A percentile compares a stretch with the other conserved stretches of the same genome.
These are phyloP conservation scores for Cloeon dipterum DNA, from an alignment of 2,888 invertebrate species.

Conservation along the genomic window DNA sequence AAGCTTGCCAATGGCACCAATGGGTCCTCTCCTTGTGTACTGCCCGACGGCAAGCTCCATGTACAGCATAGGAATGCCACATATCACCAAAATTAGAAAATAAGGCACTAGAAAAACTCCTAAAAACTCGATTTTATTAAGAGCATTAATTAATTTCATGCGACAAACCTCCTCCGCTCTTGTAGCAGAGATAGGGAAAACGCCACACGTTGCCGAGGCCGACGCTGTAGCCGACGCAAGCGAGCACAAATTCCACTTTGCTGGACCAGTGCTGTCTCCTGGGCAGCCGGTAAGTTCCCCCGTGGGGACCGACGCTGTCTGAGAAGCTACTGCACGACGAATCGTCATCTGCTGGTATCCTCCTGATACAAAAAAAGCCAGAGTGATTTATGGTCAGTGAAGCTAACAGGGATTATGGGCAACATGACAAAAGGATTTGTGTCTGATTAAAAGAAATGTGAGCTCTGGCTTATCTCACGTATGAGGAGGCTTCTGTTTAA, in stretches of 20 bases:
- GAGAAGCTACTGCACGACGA: conserved; percentile 47
- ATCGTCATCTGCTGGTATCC: conserved; percentile 41
- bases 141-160: no score
- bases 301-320: conserved; percentile 11
- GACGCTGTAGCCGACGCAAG: conserved; percentile 73
- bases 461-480: no score
- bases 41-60: conserved; percentile 89
- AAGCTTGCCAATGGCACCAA: conserved; percentile 72
- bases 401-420: no score
- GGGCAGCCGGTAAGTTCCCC: conserved; percentile 22
- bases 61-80: conserved; percentile 78
- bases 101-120: conserved; percentile 90
- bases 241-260: conserved; percentile 71
- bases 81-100: conserved; percentile 71
- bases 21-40: conserved; percentile 77
- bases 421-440: no score
- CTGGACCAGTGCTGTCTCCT: conserved; percentile 68
- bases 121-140: no score
- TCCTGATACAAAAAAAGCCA: conserved; percentile 23
- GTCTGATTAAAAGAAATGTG: no score
- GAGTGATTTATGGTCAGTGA: conserved; percentile 1
- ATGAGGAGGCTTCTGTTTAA: no score
- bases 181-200: conserved; percentile 79
- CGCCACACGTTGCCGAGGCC: conserved; percentile 80
- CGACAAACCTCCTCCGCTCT: conserved; percentile 81